Percentiles rank a stretch among this genome's conserved stretches.
Conservation (phyloP, 2,113 vertebrate genomes). For the Epinephelus fuscoguttatus region DNA sequence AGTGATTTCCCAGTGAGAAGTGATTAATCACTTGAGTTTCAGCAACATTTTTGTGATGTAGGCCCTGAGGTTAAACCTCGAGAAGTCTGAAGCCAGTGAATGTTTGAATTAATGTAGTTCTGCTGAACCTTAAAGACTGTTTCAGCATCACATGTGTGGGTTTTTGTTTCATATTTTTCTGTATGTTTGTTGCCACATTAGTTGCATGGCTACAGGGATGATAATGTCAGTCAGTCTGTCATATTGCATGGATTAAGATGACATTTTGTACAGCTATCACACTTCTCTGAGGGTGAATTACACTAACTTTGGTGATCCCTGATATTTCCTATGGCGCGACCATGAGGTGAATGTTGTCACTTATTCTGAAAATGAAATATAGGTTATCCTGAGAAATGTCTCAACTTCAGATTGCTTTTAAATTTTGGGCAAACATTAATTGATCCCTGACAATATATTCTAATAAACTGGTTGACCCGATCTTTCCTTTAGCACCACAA, state of each 20-base stretch:
- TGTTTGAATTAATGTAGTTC: neutral
- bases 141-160: neutral
- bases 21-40: conserved; percentile 31
- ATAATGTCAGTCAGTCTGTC: neutral
- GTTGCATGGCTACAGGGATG: neutral
- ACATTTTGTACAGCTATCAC: neutral
- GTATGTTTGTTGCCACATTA: neutral
- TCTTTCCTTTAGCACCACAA: no score
- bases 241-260: neutral
- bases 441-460: neutral
- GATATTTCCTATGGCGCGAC: neutral
- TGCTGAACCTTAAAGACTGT: neutral
- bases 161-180: neutral
- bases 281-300: neutral
- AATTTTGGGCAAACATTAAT: neutral
- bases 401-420: neutral
- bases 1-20: conserved; percentile 37
- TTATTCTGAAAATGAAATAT: neutral
- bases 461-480: no score
- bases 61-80: neutral
- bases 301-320: no score
- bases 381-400: neutral
- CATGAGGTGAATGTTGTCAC: neutral
- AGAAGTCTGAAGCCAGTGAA: neutral
- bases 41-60: conserved; percentile 30